Conservation (phyloP, 2,113 vertebrate species). For the Ursus arctos region DNA sequence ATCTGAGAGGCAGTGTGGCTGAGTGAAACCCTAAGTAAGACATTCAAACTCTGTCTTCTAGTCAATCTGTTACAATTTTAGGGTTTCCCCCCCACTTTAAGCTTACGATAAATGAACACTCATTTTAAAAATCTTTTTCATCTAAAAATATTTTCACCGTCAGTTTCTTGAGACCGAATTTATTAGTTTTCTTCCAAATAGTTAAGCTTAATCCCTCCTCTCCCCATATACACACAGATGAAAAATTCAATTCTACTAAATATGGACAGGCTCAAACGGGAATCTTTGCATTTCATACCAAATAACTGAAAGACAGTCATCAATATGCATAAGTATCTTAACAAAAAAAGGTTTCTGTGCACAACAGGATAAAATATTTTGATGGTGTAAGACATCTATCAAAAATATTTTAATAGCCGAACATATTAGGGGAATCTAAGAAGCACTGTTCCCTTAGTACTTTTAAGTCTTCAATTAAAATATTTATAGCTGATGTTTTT, state of each 20-base stretch:
- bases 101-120: background rate
- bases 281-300: background rate
- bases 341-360: background rate
- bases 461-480: background rate
- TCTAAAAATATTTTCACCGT: background rate
- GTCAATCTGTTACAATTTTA: background rate
- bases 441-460: background rate
- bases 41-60: background rate
- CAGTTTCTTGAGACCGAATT: background rate
- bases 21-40: background rate
- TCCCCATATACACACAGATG: background rate
- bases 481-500: background rate
- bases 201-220: background rate
- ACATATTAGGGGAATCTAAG: background rate
- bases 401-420: background rate
- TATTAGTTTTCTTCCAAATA: background rate
- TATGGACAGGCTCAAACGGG: background rate
- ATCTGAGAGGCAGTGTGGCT: background rate
- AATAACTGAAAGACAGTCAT: background rate
- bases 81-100: background rate
- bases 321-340: background rate
- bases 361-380: background rate
- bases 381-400: background rate
- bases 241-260: background rate
- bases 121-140: background rate